Percentiles rank a stretch among this genome's conserved stretches.
Conservation (phyloP, 2,113 vertebrate species). For the Apodemus speciosus region DNA sequence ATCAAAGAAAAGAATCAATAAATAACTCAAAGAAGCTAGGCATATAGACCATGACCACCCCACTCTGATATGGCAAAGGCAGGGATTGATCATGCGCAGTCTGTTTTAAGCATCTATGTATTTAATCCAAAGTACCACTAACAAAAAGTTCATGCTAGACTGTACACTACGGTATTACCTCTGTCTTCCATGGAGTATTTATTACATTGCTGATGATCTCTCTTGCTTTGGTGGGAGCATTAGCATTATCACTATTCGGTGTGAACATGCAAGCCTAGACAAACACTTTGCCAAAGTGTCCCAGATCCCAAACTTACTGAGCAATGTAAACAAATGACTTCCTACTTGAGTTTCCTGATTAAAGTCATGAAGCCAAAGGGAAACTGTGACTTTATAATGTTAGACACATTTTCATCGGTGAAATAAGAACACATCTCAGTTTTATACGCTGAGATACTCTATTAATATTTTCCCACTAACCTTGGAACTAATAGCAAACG, state of each 20-base stretch:
- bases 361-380: conserved; percentile 37
- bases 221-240: background rate
- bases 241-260: conserved; percentile 44
- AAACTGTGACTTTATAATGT: conserved; percentile 50
- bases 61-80: background rate
- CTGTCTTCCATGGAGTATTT: conserved; percentile 5
- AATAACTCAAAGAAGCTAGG: background rate
- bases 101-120: background rate
- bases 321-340: conserved; percentile 43
- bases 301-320: conserved; percentile 51
- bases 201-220: conserved; percentile 7
- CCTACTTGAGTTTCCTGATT: conserved; percentile 38
- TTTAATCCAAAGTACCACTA: background rate
- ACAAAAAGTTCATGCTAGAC: background rate
- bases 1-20: conserved; percentile 6
- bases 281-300: conserved; percentile 44
- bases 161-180: background rate
- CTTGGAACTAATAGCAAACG: conserved; percentile 77
- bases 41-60: background rate
- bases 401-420: conserved; percentile 40
- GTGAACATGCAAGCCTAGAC: conserved; percentile 6
- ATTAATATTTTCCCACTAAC: conserved; percentile 63
- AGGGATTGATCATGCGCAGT: background rate
- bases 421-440: conserved; percentile 3
- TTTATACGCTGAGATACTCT: conserved; percentile 32